Conservation (phyloP, 2,797 vertebrate species). For the Coccyzus lansbergi region DNA sequence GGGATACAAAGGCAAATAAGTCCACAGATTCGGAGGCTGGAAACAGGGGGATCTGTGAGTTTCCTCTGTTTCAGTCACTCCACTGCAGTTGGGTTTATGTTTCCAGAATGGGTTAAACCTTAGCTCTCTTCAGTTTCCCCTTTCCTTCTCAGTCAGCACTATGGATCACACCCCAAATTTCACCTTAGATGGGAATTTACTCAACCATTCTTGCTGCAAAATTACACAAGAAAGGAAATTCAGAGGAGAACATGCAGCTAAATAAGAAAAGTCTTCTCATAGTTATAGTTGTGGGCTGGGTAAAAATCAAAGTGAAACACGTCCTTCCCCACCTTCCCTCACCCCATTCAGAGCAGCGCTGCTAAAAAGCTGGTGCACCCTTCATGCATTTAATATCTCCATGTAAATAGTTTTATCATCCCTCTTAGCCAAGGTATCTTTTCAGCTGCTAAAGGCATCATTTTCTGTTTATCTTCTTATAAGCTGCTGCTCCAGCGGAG, state of each 20-base stretch:
- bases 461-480: conserved; percentile 64
- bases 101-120: not conserved
- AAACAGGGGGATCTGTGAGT: not conserved
- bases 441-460: not conserved
- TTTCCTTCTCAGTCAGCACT: not conserved
- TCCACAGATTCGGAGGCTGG: not conserved
- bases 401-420: not conserved
- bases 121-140: not conserved
- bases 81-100: not conserved
- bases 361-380: not conserved
- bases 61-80: not conserved
- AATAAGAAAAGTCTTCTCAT: not conserved
- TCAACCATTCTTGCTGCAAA: not conserved
- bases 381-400: not conserved
- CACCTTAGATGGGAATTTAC: not conserved
- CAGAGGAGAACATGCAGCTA: not conserved
- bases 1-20: not conserved
- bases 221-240: not conserved
- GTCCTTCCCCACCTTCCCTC: not conserved
- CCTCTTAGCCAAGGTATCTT: not conserved
- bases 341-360: not conserved
- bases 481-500: conserved; percentile 23
- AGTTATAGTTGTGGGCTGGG: not conserved
- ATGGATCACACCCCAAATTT: not conserved
- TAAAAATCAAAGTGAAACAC: not conserved